Evolutionary conservation across 2,797 vertebrate species (phyloP), one percentile per base, ranked within the genome.

Genomic region (Fundulus diaphanus): DNA sequence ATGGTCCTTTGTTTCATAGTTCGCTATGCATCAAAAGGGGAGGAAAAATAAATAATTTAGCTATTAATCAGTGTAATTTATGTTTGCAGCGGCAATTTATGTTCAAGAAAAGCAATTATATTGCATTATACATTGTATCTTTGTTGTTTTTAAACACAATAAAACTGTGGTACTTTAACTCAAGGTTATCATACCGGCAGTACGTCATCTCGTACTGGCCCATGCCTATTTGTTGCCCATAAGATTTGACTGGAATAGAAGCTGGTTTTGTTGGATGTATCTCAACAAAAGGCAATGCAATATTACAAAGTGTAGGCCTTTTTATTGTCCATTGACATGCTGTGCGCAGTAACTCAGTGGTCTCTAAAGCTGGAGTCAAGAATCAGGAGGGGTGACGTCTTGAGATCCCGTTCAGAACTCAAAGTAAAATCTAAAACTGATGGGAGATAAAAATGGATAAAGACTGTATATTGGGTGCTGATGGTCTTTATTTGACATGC

Each of bases 181-280:
- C 57, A 22, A 61, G 8, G 22, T 65, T 65, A 22, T 42, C 61
- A 42, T 37, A n/a, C 12, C 5, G 24, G 11, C 22, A 65, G 24
- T 7, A n/a, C n/a, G n/a, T n/a, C n/a, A 40, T n/a, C 35, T 42
- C 61, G 13, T 40, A 37, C 59, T 12, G 33, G 13, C 20, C 20
- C 33, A 24, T 11, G 1, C 9, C 24, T 16, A 46, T 7, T 69
- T 18, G 24, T 46, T 16, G n/a, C 24, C 24, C 2, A 59, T 31
- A 51, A 54, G 27, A 31, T 20, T 4, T 7, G 67, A 74, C 79
- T 75, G 52, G 63, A 82, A 37, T 67, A 71, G n/a, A 79, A 79
- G 68, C 59, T 68, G 20, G 24, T 81, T 76, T 72, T 56, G 22
- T 73, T 76, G 70, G 63, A 68, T 57, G 24, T 57, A 75, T 73